phyloP scores from a whole-genome alignment of 2,888 invertebrate species.

The Drosophila quinaria region DNA sequence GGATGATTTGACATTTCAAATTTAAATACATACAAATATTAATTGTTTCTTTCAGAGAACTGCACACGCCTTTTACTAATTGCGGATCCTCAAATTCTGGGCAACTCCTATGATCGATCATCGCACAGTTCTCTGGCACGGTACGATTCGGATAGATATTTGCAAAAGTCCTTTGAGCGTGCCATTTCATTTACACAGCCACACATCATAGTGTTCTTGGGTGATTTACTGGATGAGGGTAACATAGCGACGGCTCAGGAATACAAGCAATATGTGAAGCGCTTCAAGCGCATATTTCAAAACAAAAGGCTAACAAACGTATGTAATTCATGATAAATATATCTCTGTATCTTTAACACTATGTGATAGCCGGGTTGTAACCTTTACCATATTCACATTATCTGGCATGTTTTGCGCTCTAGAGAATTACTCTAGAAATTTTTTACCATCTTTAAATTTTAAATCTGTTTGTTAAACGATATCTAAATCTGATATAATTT shows the following conservation, averaged over 20 bases:
- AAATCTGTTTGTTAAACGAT: no score
- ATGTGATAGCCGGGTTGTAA: neutral
- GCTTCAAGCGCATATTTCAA: conserved; percentile 89
- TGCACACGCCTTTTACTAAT: conserved; percentile 90
- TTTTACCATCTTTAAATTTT: no score
- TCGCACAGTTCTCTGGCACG: conserved; percentile 90
- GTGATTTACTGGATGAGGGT: conserved; percentile 98
- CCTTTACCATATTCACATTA: neutral
- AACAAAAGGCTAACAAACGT: conserved; percentile 82
- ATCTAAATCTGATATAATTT: no score
- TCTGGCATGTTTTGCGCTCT: no score
- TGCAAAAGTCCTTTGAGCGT: conserved; percentile 91
- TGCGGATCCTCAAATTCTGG: conserved; percentile 97
- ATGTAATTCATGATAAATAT: conserved; percentile 19
- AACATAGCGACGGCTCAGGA: conserved; percentile 90
- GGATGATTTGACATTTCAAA: no score
- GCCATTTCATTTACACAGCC: conserved; percentile 91
- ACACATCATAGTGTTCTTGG: conserved; percentile 94
- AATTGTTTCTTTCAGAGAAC: conserved; percentile 76
- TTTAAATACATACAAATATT: no score
- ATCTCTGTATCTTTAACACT: neutral
- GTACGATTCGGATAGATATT: conserved; percentile 95
- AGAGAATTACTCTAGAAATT: no score
- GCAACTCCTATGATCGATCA: conserved; percentile 90
- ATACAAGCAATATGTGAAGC: conserved; percentile 90